Conservation (phyloP, 2,797 vertebrate species). For the Pangasius mekongensis region DNA sequence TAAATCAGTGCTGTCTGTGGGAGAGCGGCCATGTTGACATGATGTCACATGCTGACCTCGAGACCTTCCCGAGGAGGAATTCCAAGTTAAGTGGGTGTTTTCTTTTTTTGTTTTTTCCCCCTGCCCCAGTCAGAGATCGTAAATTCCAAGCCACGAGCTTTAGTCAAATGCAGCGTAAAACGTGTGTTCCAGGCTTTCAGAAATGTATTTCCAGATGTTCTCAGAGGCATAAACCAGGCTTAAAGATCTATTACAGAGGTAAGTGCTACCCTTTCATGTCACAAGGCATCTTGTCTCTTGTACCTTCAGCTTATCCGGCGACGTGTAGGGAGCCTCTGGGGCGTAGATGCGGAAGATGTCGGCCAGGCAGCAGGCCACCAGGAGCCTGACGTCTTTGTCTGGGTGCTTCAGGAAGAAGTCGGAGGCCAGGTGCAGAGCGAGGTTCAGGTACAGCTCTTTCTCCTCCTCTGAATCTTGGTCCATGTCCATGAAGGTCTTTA, state of each 20-base stretch:
- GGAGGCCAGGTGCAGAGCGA: slow-evolving; percentile 96
- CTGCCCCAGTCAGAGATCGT: too few relatives aligned
- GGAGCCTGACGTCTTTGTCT: slow-evolving; percentile 95
- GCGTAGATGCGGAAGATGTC: slow-evolving; percentile 99
- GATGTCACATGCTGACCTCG: neutral
- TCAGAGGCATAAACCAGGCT: neutral
- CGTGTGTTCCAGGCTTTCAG: neutral
- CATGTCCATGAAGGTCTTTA: slow-evolving; percentile 99
- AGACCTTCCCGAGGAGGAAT: neutral
- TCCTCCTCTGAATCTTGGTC: slow-evolving; percentile 99
- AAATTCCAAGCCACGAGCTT: too few relatives aligned
- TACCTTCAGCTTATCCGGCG: slow-evolving; percentile 97
- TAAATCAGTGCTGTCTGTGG: too few relatives aligned
- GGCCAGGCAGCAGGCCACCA: slow-evolving; percentile 96
- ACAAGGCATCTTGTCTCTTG: neutral
- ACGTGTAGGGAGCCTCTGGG: slow-evolving; percentile 96
- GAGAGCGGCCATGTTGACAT: neutral
- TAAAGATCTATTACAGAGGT: neutral
- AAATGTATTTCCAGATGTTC: neutral
- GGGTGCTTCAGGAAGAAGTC: slow-evolving; percentile 98
- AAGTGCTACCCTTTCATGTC: neutral
- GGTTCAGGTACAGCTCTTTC: slow-evolving; percentile 94
- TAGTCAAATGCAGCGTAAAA: too few relatives aligned
- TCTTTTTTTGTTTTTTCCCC: neutral
- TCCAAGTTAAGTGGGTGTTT: too few relatives aligned